These are phyloP conservation scores for Nasua narica DNA, from an alignment of 2,797 vertebrate genomes.

Conservation along the genomic window DNA sequence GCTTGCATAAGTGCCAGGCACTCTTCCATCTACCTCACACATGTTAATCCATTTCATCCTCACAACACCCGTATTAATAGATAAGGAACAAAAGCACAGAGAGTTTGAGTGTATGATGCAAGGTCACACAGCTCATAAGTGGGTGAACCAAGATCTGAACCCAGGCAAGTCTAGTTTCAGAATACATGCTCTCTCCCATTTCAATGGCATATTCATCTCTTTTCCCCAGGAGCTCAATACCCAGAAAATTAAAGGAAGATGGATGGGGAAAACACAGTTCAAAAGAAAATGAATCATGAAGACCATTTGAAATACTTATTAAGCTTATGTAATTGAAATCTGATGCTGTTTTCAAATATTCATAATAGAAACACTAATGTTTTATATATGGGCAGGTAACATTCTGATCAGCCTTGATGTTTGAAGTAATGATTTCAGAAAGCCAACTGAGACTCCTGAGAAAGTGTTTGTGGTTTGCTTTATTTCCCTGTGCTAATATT, in stretches of 20 bases:
- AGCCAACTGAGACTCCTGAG: neutral
- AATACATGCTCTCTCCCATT: neutral
- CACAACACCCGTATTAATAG: neutral
- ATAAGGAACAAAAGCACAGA: neutral
- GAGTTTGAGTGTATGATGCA: neutral
- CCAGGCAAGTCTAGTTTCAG: neutral
- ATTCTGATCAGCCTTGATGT: neutral
- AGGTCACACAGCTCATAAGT: neutral
- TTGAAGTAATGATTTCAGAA: constrained; percentile 15
- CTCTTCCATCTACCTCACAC: neutral
- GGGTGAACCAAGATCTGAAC: neutral
- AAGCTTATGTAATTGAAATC: constrained; percentile 15
- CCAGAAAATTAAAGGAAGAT: neutral
- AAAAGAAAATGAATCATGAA: constrained; percentile 33
- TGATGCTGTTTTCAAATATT: constrained; percentile 46
- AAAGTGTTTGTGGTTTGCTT: neutral
- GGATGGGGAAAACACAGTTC: neutral
- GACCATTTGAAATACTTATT: neutral
- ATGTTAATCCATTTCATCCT: neutral
- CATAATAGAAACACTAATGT: neutral
- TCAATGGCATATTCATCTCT: neutral
- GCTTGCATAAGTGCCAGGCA: neutral
- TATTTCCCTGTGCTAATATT: neutral
- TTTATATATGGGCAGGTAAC: neutral
- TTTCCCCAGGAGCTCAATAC: neutral